Evolutionary conservation across 1,140 invertebrate genomes (phyloP).

Genomic region (Muscidifurax raptorellus): DNA sequence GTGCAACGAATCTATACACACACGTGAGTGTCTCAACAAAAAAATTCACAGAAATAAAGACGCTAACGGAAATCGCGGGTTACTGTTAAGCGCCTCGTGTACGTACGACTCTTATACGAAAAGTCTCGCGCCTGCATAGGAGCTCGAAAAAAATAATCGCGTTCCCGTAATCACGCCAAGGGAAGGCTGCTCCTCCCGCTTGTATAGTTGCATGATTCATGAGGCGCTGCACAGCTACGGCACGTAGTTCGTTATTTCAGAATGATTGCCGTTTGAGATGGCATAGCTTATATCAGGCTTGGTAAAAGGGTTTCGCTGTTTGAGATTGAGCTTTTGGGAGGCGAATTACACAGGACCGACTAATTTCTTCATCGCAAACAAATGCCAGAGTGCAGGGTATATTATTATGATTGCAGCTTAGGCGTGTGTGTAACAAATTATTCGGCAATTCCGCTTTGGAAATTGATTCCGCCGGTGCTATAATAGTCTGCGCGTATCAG

Average conservation of each 20-base stretch:
- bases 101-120: neutral
- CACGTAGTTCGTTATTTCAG: neutral
- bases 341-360: neutral
- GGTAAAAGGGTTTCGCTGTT: neutral
- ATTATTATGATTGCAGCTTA: no score
- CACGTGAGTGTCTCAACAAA: neutral
- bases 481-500: no score
- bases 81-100: neutral
- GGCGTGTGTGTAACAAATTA: no score
- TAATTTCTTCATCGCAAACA: neutral
- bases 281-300: neutral
- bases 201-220: slow-evolving; percentile 13
- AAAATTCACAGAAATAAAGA: neutral
- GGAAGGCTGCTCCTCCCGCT: neutral
- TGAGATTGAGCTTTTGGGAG: neutral
- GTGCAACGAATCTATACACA: neutral
- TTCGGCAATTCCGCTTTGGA: no score
- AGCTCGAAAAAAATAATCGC: neutral
- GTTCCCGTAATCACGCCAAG: slow-evolving; percentile 7
- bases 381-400: neutral
- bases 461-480: no score
- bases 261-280: neutral
- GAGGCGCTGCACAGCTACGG: neutral
- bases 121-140: neutral
- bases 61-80: slow-evolving; percentile 4